Evolutionary conservation across 2,888 invertebrate species (phyloP).

Genomic region (Chorisops tibialis): DNA sequence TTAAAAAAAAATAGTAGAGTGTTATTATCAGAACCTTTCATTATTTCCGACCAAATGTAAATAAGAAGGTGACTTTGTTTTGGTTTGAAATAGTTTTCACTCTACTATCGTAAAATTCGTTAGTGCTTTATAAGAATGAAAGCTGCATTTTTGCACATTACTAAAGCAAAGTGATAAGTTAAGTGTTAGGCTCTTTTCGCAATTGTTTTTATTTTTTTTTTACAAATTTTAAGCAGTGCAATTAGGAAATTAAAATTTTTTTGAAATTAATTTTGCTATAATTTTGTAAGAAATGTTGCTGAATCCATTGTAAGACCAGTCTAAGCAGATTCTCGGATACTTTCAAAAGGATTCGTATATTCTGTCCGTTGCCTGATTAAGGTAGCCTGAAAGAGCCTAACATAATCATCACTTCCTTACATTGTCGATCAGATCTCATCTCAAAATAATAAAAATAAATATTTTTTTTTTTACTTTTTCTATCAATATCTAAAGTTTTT

Average conservation of each 20-base stretch:
- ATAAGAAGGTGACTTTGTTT: conserved; percentile 27
- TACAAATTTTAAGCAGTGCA: too few relatives aligned
- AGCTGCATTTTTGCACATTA: background rate
- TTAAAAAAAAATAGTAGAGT: background rate
- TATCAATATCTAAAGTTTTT: conserved; percentile 10
- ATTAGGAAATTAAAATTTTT: too few relatives aligned
- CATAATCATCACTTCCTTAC: conserved; percentile 1
- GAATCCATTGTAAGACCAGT: too few relatives aligned
- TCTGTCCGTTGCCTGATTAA: too few relatives aligned
- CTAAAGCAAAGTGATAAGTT: conserved; percentile 5
- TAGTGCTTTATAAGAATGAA: conserved; percentile 12
- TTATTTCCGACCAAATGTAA: conserved; percentile 26
- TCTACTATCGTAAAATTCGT: background rate
- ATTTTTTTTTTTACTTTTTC: background rate
- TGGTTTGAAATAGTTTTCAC: background rate
- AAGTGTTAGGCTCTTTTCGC: background rate
- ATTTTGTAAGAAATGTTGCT: too few relatives aligned
- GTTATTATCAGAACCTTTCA: conserved; percentile 27
- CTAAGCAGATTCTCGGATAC: too few relatives aligned
- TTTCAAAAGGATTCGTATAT: too few relatives aligned
- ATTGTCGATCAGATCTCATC: background rate
- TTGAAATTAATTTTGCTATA: too few relatives aligned
- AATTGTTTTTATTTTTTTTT: too few relatives aligned
- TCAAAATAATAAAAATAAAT: background rate
- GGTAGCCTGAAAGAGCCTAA: background rate